Percentiles rank a stretch among this genome's conserved stretches.
Evolutionary conservation across 2,888 invertebrate genomes (phyloP).

Genomic region (Hyposoter didymator): DNA sequence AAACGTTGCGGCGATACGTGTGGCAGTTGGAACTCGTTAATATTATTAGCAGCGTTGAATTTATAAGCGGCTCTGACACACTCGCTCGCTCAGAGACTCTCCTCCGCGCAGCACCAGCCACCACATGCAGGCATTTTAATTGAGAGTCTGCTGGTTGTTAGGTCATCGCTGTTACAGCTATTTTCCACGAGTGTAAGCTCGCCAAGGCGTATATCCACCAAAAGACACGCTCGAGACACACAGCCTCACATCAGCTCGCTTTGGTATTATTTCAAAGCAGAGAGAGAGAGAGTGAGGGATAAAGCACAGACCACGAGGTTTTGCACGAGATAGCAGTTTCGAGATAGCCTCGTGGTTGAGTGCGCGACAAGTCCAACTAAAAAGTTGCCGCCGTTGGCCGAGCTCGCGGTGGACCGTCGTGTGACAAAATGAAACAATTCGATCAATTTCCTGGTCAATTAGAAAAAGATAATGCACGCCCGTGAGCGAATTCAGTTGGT

Average conservation of each 20-base stretch:
- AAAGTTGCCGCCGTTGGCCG: slow-evolving; percentile 8
- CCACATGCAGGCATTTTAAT: slow-evolving; percentile 81
- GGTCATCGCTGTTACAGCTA: slow-evolving; percentile 75
- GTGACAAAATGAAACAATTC: slow-evolving; percentile 8
- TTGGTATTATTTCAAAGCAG: slow-evolving; percentile 14
- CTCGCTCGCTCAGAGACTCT: slow-evolving; percentile 65
- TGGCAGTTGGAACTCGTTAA: slow-evolving; percentile 41
- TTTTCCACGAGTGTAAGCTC: slow-evolving; percentile 55
- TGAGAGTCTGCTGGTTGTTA: slow-evolving; percentile 78
- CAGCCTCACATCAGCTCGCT: not conserved
- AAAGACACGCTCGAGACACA: slow-evolving; percentile 43
- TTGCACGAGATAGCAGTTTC: slow-evolving; percentile 39
- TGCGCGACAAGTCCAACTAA: slow-evolving; percentile 36
- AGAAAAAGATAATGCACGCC: not conserved
- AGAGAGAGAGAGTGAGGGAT: not conserved
- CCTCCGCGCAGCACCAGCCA: slow-evolving; percentile 66
- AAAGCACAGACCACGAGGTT: slow-evolving; percentile 30
- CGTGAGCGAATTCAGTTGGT: too few relatives aligned
- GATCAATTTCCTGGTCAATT: not conserved
- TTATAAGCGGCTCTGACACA: slow-evolving; percentile 56
- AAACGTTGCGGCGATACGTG: not conserved
- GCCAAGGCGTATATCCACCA: slow-evolving; percentile 53
- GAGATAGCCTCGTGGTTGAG: slow-evolving; percentile 52
- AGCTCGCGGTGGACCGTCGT: not conserved
- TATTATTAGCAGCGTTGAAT: slow-evolving; percentile 59